A percentile compares a stretch with the other conserved stretches of the same genome.
Evolutionary conservation across 2,888 invertebrate species (phyloP).

Genomic region (Callosobruchus maculatus): DNA sequence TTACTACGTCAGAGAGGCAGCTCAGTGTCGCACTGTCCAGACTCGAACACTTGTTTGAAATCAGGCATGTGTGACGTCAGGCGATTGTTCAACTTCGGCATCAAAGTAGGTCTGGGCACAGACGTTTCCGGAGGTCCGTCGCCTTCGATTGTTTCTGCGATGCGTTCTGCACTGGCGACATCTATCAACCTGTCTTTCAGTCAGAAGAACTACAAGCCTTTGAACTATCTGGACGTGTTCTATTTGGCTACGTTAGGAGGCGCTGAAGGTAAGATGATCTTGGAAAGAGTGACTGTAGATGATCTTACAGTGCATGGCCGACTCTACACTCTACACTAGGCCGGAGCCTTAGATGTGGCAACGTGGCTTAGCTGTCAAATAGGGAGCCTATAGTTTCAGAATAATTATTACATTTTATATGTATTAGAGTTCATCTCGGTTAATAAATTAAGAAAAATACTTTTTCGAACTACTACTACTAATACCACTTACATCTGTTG

Average conservation of each 20-base stretch:
- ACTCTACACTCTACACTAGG: too few relatives aligned
- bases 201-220: slow-evolving; percentile 45
- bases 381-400: too few relatives aligned
- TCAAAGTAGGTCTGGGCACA: slow-evolving; percentile 85
- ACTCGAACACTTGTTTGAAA: slow-evolving; percentile 75
- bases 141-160: slow-evolving; percentile 70
- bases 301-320: too few relatives aligned
- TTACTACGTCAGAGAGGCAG: slow-evolving; percentile 60
- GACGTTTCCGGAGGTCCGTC: slow-evolving; percentile 83
- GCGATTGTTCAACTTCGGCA: slow-evolving; percentile 57
- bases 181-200: slow-evolving; percentile 66
- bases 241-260: slow-evolving; percentile 85
- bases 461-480: too few relatives aligned
- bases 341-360: too few relatives aligned
- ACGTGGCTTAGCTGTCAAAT: too few relatives aligned
- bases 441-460: too few relatives aligned
- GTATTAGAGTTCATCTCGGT: too few relatives aligned
- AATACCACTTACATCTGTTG: too few relatives aligned
- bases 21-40: slow-evolving; percentile 81
- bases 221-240: slow-evolving; percentile 74
- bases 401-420: too few relatives aligned
- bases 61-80: slow-evolving; percentile 81
- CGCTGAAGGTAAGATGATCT: slow-evolving; percentile 72
- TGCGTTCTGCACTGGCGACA: slow-evolving; percentile 69
- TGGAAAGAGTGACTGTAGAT: too few relatives aligned